A percentile compares a stretch with the other conserved stretches of the same genome.
phyloP scores from a whole-genome alignment of 2,113 vertebrate genomes.

The Neoarius graeffei region DNA sequence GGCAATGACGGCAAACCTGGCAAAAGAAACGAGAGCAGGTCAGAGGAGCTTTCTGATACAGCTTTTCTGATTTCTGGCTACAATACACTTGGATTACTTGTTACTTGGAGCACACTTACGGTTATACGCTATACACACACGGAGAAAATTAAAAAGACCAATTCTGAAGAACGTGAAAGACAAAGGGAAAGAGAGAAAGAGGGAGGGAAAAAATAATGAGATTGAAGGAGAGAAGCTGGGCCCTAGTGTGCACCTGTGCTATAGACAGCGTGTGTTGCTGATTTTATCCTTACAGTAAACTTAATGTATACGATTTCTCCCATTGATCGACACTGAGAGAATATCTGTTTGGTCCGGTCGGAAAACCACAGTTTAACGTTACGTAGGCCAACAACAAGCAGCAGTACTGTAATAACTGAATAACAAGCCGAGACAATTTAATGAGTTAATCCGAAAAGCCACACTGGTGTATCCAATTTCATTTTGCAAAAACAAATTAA shows the following conservation, averaged over 20 bases:
- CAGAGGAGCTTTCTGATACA: neutral
- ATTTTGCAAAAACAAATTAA: neutral
- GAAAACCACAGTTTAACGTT: neutral
- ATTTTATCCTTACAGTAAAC: too few species aligned
- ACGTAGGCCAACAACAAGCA: neutral
- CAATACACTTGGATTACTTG: neutral
- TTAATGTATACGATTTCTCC: too few species aligned
- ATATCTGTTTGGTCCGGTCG: too few species aligned
- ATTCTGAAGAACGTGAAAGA: neutral
- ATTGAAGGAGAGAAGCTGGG: neutral
- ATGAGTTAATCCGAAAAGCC: neutral
- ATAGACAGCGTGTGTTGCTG: too few species aligned
- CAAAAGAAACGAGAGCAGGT: constrained; percentile 15
- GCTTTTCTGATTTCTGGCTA: neutral
- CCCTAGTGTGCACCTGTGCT: neutral
- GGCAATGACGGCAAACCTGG: constrained; percentile 93
- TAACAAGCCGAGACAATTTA: neutral
- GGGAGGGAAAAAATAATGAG: neutral
- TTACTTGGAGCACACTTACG: neutral
- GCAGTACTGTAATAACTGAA: neutral
- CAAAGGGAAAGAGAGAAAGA: neutral
- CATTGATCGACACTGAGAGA: too few species aligned
- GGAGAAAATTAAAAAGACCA: too few species aligned
- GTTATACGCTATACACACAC: neutral
- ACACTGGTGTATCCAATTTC: neutral